These are phyloP conservation scores for Boleophthalmus pectinirostris DNA, from an alignment of 2,113 vertebrate species.

Conservation along the genomic window DNA sequence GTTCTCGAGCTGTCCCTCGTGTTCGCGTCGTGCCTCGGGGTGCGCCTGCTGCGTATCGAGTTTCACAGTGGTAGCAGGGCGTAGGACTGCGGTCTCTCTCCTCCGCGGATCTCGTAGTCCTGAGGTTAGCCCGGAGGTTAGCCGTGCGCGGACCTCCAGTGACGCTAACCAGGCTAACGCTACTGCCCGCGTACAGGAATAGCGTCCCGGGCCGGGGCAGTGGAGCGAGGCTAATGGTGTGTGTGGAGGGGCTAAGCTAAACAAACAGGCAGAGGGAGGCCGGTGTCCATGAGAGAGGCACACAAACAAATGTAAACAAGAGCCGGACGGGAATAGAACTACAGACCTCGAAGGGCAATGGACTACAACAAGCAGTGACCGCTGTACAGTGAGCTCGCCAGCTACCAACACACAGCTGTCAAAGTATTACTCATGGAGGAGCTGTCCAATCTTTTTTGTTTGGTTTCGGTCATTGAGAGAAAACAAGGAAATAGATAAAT, in stretches of 20 bases:
- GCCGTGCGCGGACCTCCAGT: background rate
- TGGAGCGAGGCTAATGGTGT: constrained; percentile 1
- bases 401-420: background rate
- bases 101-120: background rate
- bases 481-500: background rate
- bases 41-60: background rate
- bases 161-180: background rate
- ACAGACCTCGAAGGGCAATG: constrained; percentile 5
- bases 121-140: background rate
- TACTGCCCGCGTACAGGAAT: background rate
- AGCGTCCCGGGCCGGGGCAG: background rate
- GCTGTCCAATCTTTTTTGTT: background rate
- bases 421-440: background rate
- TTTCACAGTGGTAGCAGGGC: background rate
- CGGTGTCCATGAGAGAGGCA: background rate
- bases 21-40: background rate
- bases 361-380: background rate
- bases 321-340: constrained; percentile 1
- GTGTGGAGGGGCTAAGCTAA: constrained; percentile 3
- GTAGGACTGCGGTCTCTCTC: background rate
- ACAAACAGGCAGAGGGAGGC: background rate
- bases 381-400: background rate
- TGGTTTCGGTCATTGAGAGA: background rate
- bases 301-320: constrained; percentile 2
- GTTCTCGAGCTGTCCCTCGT: background rate